These are phyloP conservation scores for Cotesia chilonis DNA, from an alignment of 1,140 invertebrate genomes.

Conservation along the genomic window DNA sequence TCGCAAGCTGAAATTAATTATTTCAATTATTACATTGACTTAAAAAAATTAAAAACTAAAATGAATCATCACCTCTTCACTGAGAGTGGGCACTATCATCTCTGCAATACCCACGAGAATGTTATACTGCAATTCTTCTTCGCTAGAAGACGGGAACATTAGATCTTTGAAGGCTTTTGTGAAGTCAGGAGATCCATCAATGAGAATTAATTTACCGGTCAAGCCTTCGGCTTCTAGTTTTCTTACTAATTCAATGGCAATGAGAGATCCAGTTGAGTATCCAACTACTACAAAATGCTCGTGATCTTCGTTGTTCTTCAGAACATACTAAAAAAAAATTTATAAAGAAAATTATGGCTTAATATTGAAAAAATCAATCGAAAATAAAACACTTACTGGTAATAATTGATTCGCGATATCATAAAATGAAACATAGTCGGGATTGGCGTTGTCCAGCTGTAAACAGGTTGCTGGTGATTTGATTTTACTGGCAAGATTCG, in stretches of 20 bases:
- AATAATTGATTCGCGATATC: slow-evolving; percentile 57
- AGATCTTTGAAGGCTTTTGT: slow-evolving; percentile 49
- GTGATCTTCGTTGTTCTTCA: slow-evolving; percentile 47
- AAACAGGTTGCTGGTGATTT: slow-evolving; percentile 70
- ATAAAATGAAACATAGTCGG: slow-evolving; percentile 39
- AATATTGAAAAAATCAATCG: background rate
- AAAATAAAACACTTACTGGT: slow-evolving; percentile 50
- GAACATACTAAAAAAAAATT: slow-evolving; percentile 47
- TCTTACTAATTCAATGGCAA: slow-evolving; percentile 58
- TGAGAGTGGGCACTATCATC: slow-evolving; percentile 31
- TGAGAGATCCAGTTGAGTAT: slow-evolving; percentile 61
- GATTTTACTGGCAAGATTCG: slow-evolving; percentile 64
- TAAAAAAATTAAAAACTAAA: too few species aligned
- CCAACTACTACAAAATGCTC: slow-evolving; percentile 59
- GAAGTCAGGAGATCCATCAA: slow-evolving; percentile 62
- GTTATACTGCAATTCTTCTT: slow-evolving; percentile 50
- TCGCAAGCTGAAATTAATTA: slow-evolving; percentile 51
- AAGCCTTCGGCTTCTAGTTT: slow-evolving; percentile 56
- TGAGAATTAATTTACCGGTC: slow-evolving; percentile 53
- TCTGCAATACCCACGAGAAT: slow-evolving; percentile 51
- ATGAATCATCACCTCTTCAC: slow-evolving; percentile 44
- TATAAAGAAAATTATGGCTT: too few species aligned
- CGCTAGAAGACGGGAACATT: slow-evolving; percentile 35
- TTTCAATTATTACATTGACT: slow-evolving; percentile 10
- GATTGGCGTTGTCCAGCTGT: slow-evolving; percentile 62